Percentiles rank a stretch among this genome's conserved stretches.
Evolutionary conservation across 2,797 vertebrate genomes (phyloP).

Genomic region (Scomberomorus guttatus): DNA sequence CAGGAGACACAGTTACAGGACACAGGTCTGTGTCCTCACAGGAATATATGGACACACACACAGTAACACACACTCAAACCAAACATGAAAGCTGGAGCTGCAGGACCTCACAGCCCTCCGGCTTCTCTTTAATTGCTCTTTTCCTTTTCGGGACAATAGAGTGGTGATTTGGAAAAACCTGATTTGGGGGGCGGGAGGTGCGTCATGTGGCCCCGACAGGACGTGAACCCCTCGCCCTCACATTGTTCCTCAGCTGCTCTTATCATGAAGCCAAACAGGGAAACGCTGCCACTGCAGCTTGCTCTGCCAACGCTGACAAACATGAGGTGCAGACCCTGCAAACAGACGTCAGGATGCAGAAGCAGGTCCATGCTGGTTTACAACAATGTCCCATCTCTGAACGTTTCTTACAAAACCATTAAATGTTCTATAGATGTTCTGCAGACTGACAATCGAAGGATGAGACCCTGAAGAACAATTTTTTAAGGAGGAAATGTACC

Average conservation of each 20-base stretch:
- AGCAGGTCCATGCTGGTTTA: not conserved
- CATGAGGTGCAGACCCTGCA: not conserved
- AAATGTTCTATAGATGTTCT: not conserved
- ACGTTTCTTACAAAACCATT: not conserved
- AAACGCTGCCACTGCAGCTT: constrained; percentile 29
- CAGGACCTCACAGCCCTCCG: not conserved
- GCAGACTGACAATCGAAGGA: not conserved
- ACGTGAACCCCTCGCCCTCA: constrained; percentile 15
- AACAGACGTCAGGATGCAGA: constrained; percentile 6
- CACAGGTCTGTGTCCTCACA: constrained; percentile 10
- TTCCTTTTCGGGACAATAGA: constrained; percentile 59
- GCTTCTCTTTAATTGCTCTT: constrained; percentile 44
- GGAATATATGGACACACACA: not conserved
- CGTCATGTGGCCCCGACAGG: constrained; percentile 17
- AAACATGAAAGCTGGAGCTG: constrained; percentile 31
- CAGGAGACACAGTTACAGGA: too few relatives aligned
- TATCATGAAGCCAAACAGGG: constrained; percentile 25
- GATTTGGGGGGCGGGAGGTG: not conserved
- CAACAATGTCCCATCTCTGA: not conserved
- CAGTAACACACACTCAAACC: not conserved
- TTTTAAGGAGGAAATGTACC: too few relatives aligned
- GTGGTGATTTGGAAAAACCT: not conserved
- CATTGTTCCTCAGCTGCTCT: constrained; percentile 52
- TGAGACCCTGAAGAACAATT: not conserved
- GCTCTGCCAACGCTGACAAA: constrained; percentile 31